Base-by-base conservation (phyloP, 2,888 invertebrate genomes). In the Patella ulyssiponensis region DNA sequence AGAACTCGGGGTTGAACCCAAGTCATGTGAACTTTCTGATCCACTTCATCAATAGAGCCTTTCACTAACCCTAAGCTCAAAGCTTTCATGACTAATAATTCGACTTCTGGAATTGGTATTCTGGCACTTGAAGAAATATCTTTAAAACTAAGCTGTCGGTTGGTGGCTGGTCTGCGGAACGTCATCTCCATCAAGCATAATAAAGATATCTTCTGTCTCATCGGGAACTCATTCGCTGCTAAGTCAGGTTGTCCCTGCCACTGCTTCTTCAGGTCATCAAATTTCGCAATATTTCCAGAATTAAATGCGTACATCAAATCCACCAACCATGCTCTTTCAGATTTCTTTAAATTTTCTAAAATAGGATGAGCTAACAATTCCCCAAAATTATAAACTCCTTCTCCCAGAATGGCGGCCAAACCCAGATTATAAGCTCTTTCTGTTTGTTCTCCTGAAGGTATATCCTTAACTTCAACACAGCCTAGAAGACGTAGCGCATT, bases 171-270 rank as follows among this genome's bases (percentile, higher is more conserved):
- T 74, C 98, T 94, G 90, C 96, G 96, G 90, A 99, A 98, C 0
- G 99, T 98, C 97, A 99, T 97, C 95, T 98, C 98, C 98, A 99
- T 99, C 0, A 99, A 94, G 90, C 98, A 98, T 20, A 99, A 93
- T 27, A 99, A 93, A 0, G 97, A 97, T 80, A 99, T 97, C 93
- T 99, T 99, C 92, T 97, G 96, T 27, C 96, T 93, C 83, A 98
- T 93, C 88, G 95, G 95, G 0, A 95, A 91, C 89, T 97, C 97
- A 81, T 96, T 95, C 0, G 95, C 94, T 14, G 94, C 94, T 27
- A 98, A 93, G 92, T 98, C 97, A 0, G 96, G 95, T 84, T 97
- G 77, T 80, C 94, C 94, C 4, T 94, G 93, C 98, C 97, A 96
- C 80, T 94, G 93, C 0, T 95, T 93, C 97, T 97, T 89, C 71